Percentiles rank a stretch among this genome's conserved stretches.
These are phyloP conservation scores for Trichonephila inaurata DNA, from an alignment of 1,140 invertebrate species.

Conservation along the genomic window DNA sequence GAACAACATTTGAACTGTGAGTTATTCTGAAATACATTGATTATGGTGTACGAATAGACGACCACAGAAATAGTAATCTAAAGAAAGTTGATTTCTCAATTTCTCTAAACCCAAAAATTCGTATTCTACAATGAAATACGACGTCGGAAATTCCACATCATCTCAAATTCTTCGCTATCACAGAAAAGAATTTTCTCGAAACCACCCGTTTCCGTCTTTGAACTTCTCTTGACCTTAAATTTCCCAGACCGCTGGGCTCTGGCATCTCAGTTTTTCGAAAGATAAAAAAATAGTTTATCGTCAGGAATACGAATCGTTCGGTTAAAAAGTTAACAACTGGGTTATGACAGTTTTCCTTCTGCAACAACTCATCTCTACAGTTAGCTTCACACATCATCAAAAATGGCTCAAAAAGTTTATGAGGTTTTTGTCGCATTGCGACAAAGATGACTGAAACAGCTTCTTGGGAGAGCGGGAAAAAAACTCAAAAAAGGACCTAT, in stretches of 20 bases:
- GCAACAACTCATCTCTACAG: neutral
- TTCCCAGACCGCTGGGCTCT: neutral
- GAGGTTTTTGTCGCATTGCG: neutral
- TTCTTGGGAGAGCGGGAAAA: no score
- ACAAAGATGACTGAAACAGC: neutral
- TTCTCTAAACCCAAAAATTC: no score
- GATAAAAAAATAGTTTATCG: neutral
- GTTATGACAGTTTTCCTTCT: constrained; percentile 14
- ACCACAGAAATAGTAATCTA: no score
- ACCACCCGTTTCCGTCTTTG: neutral
- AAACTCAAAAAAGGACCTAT: no score
- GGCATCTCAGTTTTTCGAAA: neutral
- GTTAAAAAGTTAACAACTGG: constrained; percentile 4
- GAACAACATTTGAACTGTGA: no score
- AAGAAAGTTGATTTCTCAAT: no score
- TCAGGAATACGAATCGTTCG: neutral
- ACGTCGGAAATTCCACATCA: neutral
- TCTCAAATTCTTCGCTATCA: neutral
- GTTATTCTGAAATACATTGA: no score
- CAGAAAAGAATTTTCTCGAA: neutral
- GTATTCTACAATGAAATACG: neutral
- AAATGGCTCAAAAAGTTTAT: neutral
- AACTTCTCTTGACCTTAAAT: neutral
- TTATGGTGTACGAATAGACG: no score
- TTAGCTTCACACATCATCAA: neutral